Evolutionary conservation across 2,888 invertebrate species (phyloP).

Genomic region (Ormyrus labotus): DNA sequence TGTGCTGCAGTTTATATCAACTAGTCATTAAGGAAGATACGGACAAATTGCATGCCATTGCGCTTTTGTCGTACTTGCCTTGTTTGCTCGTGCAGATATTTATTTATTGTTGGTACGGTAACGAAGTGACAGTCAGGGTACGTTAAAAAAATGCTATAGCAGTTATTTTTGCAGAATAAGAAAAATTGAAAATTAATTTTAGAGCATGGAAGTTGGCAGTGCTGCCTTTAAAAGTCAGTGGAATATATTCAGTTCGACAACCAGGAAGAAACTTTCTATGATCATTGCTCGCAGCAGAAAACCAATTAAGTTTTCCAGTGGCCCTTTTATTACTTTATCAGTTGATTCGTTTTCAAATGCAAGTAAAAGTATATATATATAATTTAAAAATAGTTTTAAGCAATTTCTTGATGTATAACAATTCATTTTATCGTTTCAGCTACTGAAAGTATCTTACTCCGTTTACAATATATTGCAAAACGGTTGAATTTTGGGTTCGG

Average conservation of each 20-base stretch:
- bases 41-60: background rate
- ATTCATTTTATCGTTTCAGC: background rate
- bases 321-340: slow-evolving; percentile 1
- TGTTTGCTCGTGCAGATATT: slow-evolving; percentile 19
- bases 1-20: slow-evolving; percentile 22
- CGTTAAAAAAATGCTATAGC: too few species aligned
- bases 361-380: background rate
- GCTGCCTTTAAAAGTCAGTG: slow-evolving; percentile 1
- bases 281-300: slow-evolving; percentile 3
- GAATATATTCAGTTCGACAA: background rate
- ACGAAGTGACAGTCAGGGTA: slow-evolving; percentile 20
- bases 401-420: too few species aligned
- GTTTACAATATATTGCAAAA: slow-evolving; percentile 3
- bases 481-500: too few species aligned
- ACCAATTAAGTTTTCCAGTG: slow-evolving; percentile 9
- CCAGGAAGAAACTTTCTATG: background rate
- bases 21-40: background rate
- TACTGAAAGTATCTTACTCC: slow-evolving; percentile 14
- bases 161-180: too few species aligned
- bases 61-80: slow-evolving; percentile 13
- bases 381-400: too few species aligned
- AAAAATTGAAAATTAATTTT: background rate
- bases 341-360: slow-evolving; percentile 12
- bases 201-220: slow-evolving; percentile 11
- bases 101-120: slow-evolving; percentile 25